Evolutionary conservation across 2,797 vertebrate genomes (phyloP).

Genomic region (Trachops cirrhosus): DNA sequence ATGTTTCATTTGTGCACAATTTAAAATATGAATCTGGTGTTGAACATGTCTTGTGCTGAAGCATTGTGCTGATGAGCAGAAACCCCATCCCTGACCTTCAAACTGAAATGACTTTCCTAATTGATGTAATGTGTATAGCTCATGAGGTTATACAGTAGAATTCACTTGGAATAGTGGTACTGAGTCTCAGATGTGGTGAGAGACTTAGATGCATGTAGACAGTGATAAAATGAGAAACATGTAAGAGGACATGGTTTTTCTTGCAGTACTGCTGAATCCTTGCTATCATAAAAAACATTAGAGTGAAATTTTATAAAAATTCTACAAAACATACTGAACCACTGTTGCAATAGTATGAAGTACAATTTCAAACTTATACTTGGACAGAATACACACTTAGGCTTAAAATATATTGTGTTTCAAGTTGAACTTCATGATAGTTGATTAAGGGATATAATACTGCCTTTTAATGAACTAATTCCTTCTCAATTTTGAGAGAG

Average conservation of each 20-base stretch:
- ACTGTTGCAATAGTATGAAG: neutral
- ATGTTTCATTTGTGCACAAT: neutral
- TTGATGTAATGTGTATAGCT: neutral
- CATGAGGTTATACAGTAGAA: neutral
- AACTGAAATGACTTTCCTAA: conserved; percentile 4
- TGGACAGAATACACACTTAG: neutral
- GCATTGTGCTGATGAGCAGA: neutral
- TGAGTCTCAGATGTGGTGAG: neutral
- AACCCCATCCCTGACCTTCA: conserved; percentile 5
- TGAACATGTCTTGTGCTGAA: neutral
- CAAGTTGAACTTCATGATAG: conserved; percentile 54
- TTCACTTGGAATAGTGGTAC: neutral
- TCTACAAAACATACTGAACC: conserved; percentile 31
- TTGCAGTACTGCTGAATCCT: neutral
- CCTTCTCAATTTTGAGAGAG: conserved; percentile 51
- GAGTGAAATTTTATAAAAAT: conserved; percentile 43
- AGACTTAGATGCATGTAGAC: neutral
- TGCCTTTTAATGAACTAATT: conserved; percentile 65
- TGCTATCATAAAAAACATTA: conserved; percentile 1
- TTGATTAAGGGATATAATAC: conserved; percentile 45
- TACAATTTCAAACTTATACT: neutral
- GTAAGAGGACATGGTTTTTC: conserved; percentile 8
- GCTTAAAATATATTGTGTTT: conserved; percentile 56
- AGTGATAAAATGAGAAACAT: conserved; percentile 35
- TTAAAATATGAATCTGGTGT: neutral